Conservation (phyloP, 2,113 vertebrate genomes). For the Leptosomus discolor region DNA sequence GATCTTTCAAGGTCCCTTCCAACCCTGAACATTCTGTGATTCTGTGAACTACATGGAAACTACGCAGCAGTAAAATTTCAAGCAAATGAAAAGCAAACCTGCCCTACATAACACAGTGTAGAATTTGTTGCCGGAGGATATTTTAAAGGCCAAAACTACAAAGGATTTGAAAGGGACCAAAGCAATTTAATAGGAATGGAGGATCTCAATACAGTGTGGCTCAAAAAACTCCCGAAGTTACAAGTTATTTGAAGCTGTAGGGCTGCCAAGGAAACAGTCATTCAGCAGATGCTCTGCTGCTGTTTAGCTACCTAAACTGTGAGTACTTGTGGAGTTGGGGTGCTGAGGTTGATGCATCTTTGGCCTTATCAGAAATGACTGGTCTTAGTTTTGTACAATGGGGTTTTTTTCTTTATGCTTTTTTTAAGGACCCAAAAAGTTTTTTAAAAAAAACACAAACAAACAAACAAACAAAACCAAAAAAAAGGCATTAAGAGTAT, state of each 20-base stretch:
- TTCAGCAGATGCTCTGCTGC: neutral
- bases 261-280: neutral
- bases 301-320: neutral
- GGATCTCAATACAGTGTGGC: neutral
- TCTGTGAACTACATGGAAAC: neutral
- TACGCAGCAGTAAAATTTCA: neutral
- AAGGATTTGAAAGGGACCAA: neutral
- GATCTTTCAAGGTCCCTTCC: too few species aligned
- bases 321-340: neutral
- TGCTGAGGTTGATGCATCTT: neutral
- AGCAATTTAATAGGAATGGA: neutral
- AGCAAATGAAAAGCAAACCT: neutral
- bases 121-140: neutral
- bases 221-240: neutral
- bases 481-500: neutral
- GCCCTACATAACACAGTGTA: rapidly evolving
- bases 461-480: too few species aligned
- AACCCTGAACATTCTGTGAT: too few species aligned
- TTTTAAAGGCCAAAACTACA: neutral
- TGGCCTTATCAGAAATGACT: neutral
- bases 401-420: neutral
- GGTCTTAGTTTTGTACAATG: neutral
- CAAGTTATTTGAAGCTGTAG: neutral
- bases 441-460: too few species aligned
- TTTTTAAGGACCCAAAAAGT: neutral